Evolutionary conservation across 1,140 invertebrate species (phyloP), one percentile per base, ranked within the genome.

Genomic region (Drosophila mauritiana): DNA sequence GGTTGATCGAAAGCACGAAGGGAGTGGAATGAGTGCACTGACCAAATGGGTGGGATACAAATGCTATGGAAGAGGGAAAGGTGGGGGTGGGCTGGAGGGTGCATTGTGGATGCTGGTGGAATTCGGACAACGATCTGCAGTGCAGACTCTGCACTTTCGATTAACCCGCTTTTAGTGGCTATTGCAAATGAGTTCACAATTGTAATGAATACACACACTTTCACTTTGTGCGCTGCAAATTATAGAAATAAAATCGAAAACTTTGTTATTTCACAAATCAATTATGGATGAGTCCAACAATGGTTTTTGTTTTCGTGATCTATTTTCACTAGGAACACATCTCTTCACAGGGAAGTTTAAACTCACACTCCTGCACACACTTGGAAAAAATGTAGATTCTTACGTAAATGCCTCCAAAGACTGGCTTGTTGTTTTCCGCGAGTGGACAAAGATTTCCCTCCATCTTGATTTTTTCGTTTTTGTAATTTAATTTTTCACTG

Each of bases 161-260:
- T 89, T 88, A 80, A 83, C 63, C 70, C 84, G 61, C 84, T 83
- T 89, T 78, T 80, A 68, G 61, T 72, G 84, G 73, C 76, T 89
- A 80, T 68, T 89, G 84, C 80, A 89, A 89, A 89, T 89, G 62
- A 48, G 67, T 78, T 73, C 84, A 89, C 85, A 89, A 89, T 89
- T 89, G 85, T 80, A 68, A 54, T 65, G 73, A 72, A 84, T 75
- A 89, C 73, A 89, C 84, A 88, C 78, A 88, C 54, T 78, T n/a
- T n/a, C 54, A 62, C 68, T 73, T 78, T 80, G 84, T 89, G 84
- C 84, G 78, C 84, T 89, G 84, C 69, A 89, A 89, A 89, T 89
- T 89, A 88, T 88, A 88, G 59, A 75, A 75, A 75, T n/a, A 62
- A 83, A 89, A 89, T 83, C 61, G 67, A 58, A 77, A 78, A 78